phyloP scores from a whole-genome alignment of 2,888 invertebrate genomes.

The Ernsta delagoae region DNA sequence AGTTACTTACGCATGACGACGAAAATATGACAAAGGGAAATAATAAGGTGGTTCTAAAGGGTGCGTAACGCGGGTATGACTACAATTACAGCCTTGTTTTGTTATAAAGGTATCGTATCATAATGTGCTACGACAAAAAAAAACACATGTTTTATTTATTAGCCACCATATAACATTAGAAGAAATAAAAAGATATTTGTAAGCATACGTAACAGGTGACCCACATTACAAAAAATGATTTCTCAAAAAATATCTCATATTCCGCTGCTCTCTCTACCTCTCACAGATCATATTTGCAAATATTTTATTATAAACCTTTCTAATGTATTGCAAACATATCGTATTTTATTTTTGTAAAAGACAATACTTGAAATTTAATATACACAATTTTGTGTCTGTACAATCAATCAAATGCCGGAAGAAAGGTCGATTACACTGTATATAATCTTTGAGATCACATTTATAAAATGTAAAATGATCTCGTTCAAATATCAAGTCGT shows the following conservation, averaged over 20 bases:
- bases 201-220: no score
- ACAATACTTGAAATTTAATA: constrained; percentile 15
- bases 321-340: not conserved
- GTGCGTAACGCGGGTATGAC: no score
- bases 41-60: not conserved
- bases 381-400: constrained; percentile 4
- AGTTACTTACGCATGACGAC: constrained; percentile 24
- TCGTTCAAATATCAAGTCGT: not conserved
- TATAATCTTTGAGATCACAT: constrained; percentile 19
- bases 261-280: not conserved
- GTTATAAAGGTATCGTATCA: no score
- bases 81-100: no score
- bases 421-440: constrained; percentile 27
- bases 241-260: no score
- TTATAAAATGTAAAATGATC: constrained; percentile 24
- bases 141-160: no score
- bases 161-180: no score
- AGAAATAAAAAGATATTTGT: no score
- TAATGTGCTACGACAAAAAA: no score
- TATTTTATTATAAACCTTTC: not conserved
- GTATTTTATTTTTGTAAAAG: not conserved
- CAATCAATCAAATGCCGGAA: constrained; percentile 33
- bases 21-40: constrained; percentile 1
- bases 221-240: no score
- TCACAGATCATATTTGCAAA: not conserved